Conservation (phyloP, 1,140 invertebrate species). For the Protaetia brevitarsis region DNA sequence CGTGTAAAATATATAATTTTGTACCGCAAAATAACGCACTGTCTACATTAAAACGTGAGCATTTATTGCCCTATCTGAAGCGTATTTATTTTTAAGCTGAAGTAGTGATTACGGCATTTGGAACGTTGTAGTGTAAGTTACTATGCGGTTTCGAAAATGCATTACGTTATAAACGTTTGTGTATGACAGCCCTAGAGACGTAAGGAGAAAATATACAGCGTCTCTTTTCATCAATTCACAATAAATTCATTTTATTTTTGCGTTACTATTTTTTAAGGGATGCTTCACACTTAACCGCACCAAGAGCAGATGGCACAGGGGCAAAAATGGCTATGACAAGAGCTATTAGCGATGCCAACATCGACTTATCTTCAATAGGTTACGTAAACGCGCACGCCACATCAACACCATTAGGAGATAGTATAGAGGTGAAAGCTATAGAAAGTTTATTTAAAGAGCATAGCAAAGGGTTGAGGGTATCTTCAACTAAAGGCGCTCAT, state of each 20-base stretch:
- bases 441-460: constrained; percentile 63
- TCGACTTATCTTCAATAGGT: constrained; percentile 62
- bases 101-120: too few relatives aligned
- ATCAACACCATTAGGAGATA: constrained; percentile 93
- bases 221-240: not conserved
- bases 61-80: not conserved
- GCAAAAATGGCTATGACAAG: constrained; percentile 87
- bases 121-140: too few relatives aligned
- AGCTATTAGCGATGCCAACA: constrained; percentile 72
- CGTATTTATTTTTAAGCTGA: not conserved
- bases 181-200: too few relatives aligned
- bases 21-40: too few relatives aligned
- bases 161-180: too few relatives aligned
- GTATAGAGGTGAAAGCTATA: constrained; percentile 85
- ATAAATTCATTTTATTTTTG: not conserved
- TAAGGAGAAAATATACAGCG: too few relatives aligned
- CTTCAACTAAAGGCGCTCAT: constrained; percentile 92
- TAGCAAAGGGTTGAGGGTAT: constrained; percentile 63
- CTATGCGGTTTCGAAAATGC: too few relatives aligned
- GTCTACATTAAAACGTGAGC: too few relatives aligned
- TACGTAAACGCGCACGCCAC: constrained; percentile 99
- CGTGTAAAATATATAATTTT: too few relatives aligned
- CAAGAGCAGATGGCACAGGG: constrained; percentile 83
- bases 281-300: constrained; percentile 91
- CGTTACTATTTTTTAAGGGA: constrained; percentile 60